Conservation (phyloP, 2,113 vertebrate genomes). For the Scortum barcoo region DNA sequence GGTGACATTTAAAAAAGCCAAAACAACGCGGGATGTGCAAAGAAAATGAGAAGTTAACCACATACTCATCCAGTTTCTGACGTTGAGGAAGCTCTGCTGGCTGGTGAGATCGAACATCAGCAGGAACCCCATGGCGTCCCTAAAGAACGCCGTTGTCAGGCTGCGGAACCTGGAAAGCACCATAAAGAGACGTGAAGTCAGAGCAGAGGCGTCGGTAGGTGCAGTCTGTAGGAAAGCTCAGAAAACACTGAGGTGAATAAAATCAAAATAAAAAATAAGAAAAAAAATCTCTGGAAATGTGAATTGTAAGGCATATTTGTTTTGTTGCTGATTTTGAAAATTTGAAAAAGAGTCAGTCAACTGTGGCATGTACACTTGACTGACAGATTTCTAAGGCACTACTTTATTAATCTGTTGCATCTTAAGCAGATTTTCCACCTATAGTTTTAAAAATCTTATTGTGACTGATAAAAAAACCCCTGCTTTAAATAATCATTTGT, state of each 20-base stretch:
- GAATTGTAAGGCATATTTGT: not conserved
- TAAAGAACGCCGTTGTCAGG: constrained; percentile 95
- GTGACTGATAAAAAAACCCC: not conserved
- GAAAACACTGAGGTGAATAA: not conserved
- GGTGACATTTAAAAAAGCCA: not conserved
- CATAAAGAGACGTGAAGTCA: not conserved
- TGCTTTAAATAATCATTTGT: too few relatives aligned
- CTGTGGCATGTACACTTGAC: not conserved
- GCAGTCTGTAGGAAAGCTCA: not conserved
- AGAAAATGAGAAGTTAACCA: not conserved
- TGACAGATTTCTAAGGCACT: not conserved
- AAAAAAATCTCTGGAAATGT: not conserved
- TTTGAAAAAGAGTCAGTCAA: too few relatives aligned
- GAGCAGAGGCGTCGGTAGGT: not conserved
- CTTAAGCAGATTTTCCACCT: too few relatives aligned
- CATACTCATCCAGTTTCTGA: constrained; percentile 99
- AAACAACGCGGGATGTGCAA: not conserved
- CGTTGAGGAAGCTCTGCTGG: constrained; percentile 97
- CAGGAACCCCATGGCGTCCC: constrained; percentile 97
- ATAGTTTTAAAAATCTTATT: not conserved
- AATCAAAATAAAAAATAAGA: not conserved
- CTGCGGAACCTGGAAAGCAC: constrained; percentile 85
- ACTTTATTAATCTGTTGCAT: too few relatives aligned
- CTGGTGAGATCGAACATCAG: constrained; percentile 97
- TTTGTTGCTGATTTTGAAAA: not conserved